Conservation (phyloP, 2,888 invertebrate genomes). For the Drosophila helvetica region DNA sequence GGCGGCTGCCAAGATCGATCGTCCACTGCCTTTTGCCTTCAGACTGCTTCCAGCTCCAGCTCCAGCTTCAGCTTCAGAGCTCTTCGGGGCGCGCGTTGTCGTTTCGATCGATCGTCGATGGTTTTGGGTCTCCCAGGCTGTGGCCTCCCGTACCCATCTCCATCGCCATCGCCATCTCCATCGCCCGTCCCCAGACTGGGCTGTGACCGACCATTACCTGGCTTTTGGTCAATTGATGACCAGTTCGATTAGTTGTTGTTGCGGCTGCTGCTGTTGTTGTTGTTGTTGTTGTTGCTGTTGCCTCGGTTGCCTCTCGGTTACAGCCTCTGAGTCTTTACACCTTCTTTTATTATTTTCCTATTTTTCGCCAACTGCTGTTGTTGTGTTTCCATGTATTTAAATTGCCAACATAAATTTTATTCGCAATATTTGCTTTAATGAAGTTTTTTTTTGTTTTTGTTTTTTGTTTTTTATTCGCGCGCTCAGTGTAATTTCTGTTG, state of each 20-base stretch:
- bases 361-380: constrained; percentile 54
- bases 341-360: constrained; percentile 75
- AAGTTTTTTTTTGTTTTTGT: constrained; percentile 52
- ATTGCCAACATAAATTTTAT: constrained; percentile 75
- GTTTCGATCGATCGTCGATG: constrained; percentile 70
- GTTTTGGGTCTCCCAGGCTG: constrained; percentile 40
- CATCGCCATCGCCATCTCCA: neutral
- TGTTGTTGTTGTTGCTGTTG: constrained; percentile 64
- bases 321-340: constrained; percentile 73
- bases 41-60: constrained; percentile 37
- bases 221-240: constrained; percentile 79
- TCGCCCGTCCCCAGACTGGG: constrained; percentile 22
- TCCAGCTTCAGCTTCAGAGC: constrained; percentile 7
- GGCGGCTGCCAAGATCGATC: constrained; percentile 73
- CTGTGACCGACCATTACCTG: constrained; percentile 69
- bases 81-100: constrained; percentile 60
- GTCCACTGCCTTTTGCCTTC: constrained; percentile 47
- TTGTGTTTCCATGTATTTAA: constrained; percentile 70
- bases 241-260: constrained; percentile 79
- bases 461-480: constrained; percentile 3
- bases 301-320: constrained; percentile 35
- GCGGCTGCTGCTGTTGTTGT: constrained; percentile 54
- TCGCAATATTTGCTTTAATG: constrained; percentile 75
- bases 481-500: constrained; percentile 14
- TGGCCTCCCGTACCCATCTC: constrained; percentile 34